Percentiles rank a stretch among this genome's conserved stretches.
Evolutionary conservation across 1,140 invertebrate species (phyloP).

Genomic region (Cotesia chilonis): DNA sequence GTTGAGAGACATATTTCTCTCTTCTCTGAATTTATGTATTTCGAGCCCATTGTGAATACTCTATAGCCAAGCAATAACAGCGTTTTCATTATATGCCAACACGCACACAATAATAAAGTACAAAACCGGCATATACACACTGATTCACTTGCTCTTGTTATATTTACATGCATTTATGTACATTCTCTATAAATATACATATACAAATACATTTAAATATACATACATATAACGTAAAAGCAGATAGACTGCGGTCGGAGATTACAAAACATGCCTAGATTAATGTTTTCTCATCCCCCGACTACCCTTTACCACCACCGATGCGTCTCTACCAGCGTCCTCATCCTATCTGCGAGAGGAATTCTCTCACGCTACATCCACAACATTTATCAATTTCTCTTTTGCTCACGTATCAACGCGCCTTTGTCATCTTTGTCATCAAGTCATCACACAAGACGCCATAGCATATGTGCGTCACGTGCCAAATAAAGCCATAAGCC

Average conservation of each 20-base stretch:
- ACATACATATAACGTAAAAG: constrained; percentile 43
- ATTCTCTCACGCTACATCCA: constrained; percentile 29
- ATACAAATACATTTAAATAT: not conserved
- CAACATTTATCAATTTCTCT: constrained; percentile 38
- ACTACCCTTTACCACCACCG: constrained; percentile 11
- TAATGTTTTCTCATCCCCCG: constrained; percentile 65
- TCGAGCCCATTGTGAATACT: constrained; percentile 58
- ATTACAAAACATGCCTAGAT: constrained; percentile 67
- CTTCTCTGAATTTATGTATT: constrained; percentile 29
- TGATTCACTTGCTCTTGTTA: constrained; percentile 8
- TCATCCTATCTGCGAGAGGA: not conserved
- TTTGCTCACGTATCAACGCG: constrained; percentile 27
- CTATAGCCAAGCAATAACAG: constrained; percentile 63
- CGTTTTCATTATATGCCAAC: constrained; percentile 45
- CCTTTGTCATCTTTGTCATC: constrained; percentile 29
- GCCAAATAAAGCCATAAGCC: constrained; percentile 21
- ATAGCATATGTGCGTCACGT: constrained; percentile 56
- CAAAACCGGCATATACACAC: constrained; percentile 24
- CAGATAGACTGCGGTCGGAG: constrained; percentile 56
- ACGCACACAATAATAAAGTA: constrained; percentile 45
- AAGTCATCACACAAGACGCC: constrained; percentile 55
- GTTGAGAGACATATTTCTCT: constrained; percentile 33
- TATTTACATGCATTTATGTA: constrained; percentile 8
- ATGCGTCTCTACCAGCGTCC: not conserved
- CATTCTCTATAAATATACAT: not conserved